Conservation (phyloP, 2,797 vertebrate species). For the Arrhamphus sclerolepis region DNA sequence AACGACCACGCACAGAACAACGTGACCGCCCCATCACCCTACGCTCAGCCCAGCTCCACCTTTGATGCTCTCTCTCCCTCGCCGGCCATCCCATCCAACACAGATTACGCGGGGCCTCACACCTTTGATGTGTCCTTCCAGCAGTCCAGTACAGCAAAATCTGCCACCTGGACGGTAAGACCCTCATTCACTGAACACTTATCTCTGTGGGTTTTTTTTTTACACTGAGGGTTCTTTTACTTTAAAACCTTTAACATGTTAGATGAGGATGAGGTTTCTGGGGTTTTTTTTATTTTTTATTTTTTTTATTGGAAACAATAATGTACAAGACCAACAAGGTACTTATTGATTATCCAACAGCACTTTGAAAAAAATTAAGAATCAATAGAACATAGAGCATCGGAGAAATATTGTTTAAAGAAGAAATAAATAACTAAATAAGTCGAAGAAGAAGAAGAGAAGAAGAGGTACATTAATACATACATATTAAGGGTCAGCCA, state of each 20-base stretch:
- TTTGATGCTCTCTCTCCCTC: conserved; percentile 96
- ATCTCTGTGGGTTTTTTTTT: not conserved
- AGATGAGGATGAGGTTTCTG: too few species aligned
- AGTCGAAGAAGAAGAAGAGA: too few species aligned
- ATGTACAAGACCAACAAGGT: too few species aligned
- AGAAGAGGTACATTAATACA: too few species aligned
- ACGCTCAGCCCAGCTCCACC: conserved; percentile 97
- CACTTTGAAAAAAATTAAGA: too few species aligned
- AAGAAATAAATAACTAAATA: too few species aligned
- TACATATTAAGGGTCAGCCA: too few species aligned
- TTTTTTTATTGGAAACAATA: too few species aligned
- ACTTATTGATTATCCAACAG: too few species aligned
- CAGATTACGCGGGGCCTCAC: conserved; percentile 97
- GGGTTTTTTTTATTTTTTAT: not conserved
- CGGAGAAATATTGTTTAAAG: too few species aligned
- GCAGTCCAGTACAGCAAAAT: conserved; percentile 98
- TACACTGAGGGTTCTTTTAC: not conserved
- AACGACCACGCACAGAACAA: conserved; percentile 95
- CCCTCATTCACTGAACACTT: not conserved
- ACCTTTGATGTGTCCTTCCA: conserved; percentile 99
- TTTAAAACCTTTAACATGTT: too few species aligned
- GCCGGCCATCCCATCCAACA: conserved; percentile 98
- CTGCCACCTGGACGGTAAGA: conserved; percentile 99
- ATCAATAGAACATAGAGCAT: too few species aligned
- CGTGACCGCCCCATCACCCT: conserved; percentile 94